These are phyloP conservation scores for Cromileptes altivelis DNA, from an alignment of 2,113 vertebrate species.

Conservation along the genomic window DNA sequence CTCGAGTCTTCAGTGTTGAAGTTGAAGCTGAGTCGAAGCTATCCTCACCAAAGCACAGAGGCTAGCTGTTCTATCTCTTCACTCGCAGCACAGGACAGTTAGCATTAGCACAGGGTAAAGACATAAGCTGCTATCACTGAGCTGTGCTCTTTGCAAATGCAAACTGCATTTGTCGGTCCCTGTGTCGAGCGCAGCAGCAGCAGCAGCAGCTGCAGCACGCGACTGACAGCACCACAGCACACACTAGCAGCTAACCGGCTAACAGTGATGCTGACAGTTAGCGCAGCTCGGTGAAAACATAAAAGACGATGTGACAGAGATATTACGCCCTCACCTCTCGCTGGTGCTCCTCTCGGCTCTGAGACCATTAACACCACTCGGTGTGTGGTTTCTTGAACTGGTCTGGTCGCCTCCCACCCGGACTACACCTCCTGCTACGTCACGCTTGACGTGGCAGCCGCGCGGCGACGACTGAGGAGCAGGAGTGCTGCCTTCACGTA, in stretches of 20 bases:
- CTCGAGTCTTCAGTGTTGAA: not conserved
- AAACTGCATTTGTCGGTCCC: not conserved
- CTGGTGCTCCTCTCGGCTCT: not conserved
- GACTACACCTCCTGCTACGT: constrained; percentile 69
- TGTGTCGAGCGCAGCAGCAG: too few species aligned
- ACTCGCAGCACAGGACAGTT: not conserved
- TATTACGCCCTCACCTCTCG: constrained; percentile 53
- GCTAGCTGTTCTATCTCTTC: not conserved
- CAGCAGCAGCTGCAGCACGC: not conserved
- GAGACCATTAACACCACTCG: constrained; percentile 40
- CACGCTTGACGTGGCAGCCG: constrained; percentile 76
- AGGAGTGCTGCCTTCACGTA: constrained; percentile 37
- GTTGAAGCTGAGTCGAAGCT: not conserved
- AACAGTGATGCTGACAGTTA: not conserved
- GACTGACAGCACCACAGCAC: constrained; percentile 15
- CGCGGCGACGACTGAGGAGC: not conserved
- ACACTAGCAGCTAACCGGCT: not conserved
- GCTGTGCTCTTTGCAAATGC: not conserved
- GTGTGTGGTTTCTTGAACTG: not conserved
- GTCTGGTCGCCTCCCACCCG: constrained; percentile 35
- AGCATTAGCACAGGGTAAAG: not conserved
- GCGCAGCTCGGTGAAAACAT: not conserved
- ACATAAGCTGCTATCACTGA: not conserved
- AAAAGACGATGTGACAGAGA: not conserved
- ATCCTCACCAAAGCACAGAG: not conserved